Percentiles rank a stretch among this genome's conserved stretches.
These are phyloP conservation scores for Caenorhabditis wallacei DNA, from an alignment of 2,888 invertebrate genomes.

Conservation along the genomic window DNA sequence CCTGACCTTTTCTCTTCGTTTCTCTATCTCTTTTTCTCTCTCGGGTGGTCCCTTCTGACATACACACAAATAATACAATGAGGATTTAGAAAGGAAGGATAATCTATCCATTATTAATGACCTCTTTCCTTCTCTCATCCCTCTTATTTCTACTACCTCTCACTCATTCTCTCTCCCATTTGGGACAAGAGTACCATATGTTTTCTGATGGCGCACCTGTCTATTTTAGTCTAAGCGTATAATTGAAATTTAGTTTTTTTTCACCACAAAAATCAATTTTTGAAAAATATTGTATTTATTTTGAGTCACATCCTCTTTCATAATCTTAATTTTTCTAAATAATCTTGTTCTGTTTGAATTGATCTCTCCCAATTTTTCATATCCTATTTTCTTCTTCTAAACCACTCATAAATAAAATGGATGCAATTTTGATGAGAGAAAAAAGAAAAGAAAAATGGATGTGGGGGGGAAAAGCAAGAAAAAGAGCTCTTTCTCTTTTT, in stretches of 20 bases:
- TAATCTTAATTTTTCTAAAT: no score
- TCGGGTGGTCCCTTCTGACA: slow-evolving; percentile 18
- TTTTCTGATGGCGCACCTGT: neutral
- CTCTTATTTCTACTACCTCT: slow-evolving; percentile 6
- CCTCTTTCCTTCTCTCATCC: neutral
- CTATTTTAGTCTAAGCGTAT: no score
- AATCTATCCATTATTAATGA: slow-evolving; percentile 52
- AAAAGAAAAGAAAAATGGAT: slow-evolving; percentile 3
- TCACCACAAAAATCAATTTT: neutral
- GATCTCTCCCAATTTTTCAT: neutral
- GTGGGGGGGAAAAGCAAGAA: neutral
- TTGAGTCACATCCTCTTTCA: no score
- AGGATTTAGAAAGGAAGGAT: slow-evolving; percentile 13
- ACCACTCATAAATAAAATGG: slow-evolving; percentile 59
- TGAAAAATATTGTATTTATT: no score
- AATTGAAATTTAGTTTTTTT: neutral
- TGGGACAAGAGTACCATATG: neutral
- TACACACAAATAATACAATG: slow-evolving; percentile 40
- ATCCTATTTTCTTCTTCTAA: neutral
- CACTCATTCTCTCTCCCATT: neutral
- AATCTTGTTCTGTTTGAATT: no score
- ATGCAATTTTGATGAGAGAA: slow-evolving; percentile 58
- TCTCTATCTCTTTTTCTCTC: slow-evolving; percentile 3
- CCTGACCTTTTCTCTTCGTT: neutral
- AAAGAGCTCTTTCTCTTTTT: slow-evolving; percentile 37